These are phyloP conservation scores for Cettia cetti DNA, from an alignment of 2,113 vertebrate genomes.

Conservation along the genomic window DNA sequence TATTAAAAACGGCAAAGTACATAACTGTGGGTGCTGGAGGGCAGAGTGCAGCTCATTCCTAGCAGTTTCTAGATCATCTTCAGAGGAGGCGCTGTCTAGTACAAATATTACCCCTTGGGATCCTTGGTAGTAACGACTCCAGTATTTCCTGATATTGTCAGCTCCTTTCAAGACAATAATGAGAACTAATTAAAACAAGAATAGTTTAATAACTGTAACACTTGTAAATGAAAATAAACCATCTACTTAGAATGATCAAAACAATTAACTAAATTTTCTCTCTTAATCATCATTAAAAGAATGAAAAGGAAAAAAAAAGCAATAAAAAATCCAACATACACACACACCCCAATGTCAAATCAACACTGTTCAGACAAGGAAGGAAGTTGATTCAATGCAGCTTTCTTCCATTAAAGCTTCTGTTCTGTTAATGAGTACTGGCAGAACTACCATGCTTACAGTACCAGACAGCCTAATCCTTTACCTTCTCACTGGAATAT, in stretches of 20 bases:
- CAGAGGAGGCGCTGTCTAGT: constrained; percentile 93
- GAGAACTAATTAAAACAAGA: constrained; percentile 28
- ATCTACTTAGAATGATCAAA: background rate
- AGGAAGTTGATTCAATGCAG: background rate
- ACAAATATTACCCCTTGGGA: constrained; percentile 97
- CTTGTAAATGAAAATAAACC: background rate
- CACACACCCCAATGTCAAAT: background rate
- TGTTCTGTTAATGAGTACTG: background rate
- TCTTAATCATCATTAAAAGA: background rate
- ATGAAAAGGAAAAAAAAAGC: background rate
- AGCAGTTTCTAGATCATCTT: constrained; percentile 92
- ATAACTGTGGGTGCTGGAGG: constrained; percentile 96
- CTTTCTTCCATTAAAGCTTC: background rate
- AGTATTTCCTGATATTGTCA: constrained; percentile 96
- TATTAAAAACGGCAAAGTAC: constrained; percentile 97
- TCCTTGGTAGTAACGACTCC: constrained; percentile 99
- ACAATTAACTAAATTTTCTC: background rate
- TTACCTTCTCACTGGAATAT: background rate
- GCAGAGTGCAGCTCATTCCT: constrained; percentile 95
- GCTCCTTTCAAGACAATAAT: constrained; percentile 80
- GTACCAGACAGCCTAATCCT: background rate
- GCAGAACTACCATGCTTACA: background rate
- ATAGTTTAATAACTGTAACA: background rate
- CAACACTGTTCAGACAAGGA: background rate
- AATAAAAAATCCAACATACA: background rate